These are phyloP conservation scores for Megastigmus dorsalis DNA, from an alignment of 2,888 invertebrate genomes.

Conservation along the genomic window DNA sequence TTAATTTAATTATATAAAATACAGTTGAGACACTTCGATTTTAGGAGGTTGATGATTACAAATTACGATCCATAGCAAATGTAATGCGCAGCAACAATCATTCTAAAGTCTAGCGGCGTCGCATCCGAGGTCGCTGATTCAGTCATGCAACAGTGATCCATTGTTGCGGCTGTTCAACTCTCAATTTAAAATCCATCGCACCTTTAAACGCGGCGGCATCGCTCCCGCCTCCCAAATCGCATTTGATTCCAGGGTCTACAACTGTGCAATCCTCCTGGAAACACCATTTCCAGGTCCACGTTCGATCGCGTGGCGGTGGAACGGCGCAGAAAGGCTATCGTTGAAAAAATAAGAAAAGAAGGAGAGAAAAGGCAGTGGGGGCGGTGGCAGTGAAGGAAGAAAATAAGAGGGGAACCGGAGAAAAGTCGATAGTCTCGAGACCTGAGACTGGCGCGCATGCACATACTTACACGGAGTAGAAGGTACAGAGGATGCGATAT, in stretches of 20 bases:
- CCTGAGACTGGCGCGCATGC: background rate
- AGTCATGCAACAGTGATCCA: no score
- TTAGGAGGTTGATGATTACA: no score
- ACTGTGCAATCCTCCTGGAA: background rate
- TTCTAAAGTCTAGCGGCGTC: no score
- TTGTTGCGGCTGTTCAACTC: background rate
- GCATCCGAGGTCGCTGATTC: no score
- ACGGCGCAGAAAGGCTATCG: constrained; percentile 10
- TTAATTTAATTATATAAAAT: no score
- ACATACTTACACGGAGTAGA: background rate
- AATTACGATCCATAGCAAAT: no score
- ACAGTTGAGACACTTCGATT: no score
- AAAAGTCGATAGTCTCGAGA: constrained; percentile 22
- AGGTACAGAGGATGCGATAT: no score
- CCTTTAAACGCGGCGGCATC: background rate
- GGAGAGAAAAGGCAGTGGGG: background rate
- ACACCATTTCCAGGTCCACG: background rate
- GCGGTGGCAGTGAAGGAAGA: background rate
- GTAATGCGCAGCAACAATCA: no score
- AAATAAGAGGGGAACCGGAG: background rate
- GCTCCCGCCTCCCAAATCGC: constrained; percentile 22
- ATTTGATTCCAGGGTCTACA: constrained; percentile 14
- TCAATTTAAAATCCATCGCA: constrained; percentile 15
- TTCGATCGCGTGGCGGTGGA: background rate
- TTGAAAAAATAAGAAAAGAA: background rate